Evolutionary conservation across 1,140 invertebrate genomes (phyloP).

Genomic region (Heliconius melpomene): DNA sequence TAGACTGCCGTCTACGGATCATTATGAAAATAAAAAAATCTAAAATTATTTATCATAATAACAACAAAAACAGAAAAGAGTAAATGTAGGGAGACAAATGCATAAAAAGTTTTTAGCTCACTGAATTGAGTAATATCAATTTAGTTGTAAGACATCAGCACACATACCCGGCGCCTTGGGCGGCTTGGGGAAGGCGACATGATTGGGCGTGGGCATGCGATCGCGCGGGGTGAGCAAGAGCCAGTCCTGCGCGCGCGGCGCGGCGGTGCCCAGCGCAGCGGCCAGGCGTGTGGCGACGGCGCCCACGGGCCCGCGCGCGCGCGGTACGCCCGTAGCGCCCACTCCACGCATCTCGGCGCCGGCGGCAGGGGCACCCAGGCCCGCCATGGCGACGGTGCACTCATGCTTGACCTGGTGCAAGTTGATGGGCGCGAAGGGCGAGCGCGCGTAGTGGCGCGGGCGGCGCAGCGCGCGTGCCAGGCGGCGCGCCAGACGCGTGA

Average conservation of each 20-base stretch:
- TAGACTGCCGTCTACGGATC: constrained; percentile 87
- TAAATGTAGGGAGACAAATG: too few species aligned
- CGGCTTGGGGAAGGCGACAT: constrained; percentile 92
- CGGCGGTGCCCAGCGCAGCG: constrained; percentile 79
- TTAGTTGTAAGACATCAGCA: too few species aligned
- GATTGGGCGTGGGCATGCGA: constrained; percentile 88
- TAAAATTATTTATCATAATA: too few species aligned
- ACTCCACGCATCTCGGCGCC: constrained; percentile 82
- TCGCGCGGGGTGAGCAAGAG: constrained; percentile 89
- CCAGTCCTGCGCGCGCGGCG: constrained; percentile 87
- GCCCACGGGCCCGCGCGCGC: constrained; percentile 85
- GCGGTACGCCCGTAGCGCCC: constrained; percentile 75
- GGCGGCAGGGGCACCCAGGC: constrained; percentile 75
- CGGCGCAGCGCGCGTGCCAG: constrained; percentile 92
- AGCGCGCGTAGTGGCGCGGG: constrained; percentile 91
- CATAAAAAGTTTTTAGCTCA: too few species aligned
- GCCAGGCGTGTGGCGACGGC: constrained; percentile 90
- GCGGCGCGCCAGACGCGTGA: constrained; percentile 92
- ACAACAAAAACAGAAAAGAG: too few species aligned
- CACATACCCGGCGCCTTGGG: constrained; percentile 71
- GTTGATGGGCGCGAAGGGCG: constrained; percentile 93
- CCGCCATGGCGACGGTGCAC: constrained; percentile 85
- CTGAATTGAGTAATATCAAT: too few species aligned
- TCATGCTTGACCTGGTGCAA: constrained; percentile 92
- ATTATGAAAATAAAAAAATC: too few species aligned